Evolutionary conservation across 2,888 invertebrate species (phyloP), one percentile per base, ranked within the genome.

Genomic region (Epiperipatus broadwayi): DNA sequence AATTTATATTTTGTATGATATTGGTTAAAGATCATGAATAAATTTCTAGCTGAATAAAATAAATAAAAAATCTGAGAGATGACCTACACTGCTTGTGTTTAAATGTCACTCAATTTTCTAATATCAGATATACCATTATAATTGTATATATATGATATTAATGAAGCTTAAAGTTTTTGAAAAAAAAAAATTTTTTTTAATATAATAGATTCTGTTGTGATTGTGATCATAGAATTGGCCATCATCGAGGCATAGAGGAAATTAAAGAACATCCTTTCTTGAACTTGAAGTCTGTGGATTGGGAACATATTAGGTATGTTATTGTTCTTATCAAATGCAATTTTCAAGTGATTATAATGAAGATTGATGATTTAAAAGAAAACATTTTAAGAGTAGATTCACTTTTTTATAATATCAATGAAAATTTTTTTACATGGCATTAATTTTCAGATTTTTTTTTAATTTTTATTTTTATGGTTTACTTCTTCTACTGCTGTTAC

Each of bases 231-330:
- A 73, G 97, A 60, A 61, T 84, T 57, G 91, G 91, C 32, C 75
- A 79, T 31, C 78, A 78, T 54, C 48, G 54, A 35, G 85, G 89
- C 42, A 72, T 91, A 46, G 87, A 91, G 47, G 95, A 97, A 61
- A 73, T 99, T 47, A 85, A 85, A 61, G 53, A 61, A 30, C 79
- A 87, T 50, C 71, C 78, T 41, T 99, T 97, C 69, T 97, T 97
- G n/a, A n/a, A n/a, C n/a, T 70, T 73, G 79, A 52, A 55, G 49
- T 87, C 67, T 19, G 89, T 95, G 40, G 97, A 99, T 63, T 99
- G 97, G 97, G 87, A 83, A 53, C 93, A 97, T 64, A 95, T 97
- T 54, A 72, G 95, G 65, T 65, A 44, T 4, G 39, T 33, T 8
- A 31, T n/a, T 21, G 15, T 32, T 8, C 2, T 32, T 16, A 32